Evolutionary conservation across 2,113 vertebrate species (phyloP).

Genomic region (Dermatemys mawii): DNA sequence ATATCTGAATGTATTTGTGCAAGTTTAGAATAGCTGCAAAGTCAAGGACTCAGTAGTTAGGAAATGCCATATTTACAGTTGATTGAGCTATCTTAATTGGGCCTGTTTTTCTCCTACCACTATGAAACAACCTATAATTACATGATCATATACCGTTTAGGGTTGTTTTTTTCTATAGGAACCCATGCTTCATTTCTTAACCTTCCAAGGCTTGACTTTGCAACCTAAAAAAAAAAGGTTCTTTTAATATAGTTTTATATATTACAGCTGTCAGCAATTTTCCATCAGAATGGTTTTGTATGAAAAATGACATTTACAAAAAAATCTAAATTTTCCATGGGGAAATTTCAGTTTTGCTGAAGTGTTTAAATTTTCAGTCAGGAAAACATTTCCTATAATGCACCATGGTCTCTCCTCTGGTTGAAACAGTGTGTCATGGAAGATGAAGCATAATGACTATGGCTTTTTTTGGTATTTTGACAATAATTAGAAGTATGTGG

Average conservation of each 20-base stretch:
- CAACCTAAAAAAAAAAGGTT: background rate
- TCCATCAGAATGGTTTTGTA: background rate
- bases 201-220: background rate
- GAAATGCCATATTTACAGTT: background rate
- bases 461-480: too few species aligned
- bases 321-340: background rate
- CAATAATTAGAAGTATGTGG: too few species aligned
- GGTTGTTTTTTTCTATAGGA: background rate
- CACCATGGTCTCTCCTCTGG: background rate
- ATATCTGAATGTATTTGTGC: too few species aligned
- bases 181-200: background rate
- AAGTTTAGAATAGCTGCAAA: background rate
- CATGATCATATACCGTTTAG: background rate
- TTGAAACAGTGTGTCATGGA: background rate
- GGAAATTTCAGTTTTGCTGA: background rate
- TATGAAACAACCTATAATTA: background rate
- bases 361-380: background rate
- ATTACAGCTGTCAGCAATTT: background rate
- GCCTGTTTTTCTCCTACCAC: too few species aligned
- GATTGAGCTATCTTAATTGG: background rate
- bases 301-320: background rate
- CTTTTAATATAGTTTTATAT: background rate
- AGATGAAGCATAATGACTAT: background rate
- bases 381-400: background rate
- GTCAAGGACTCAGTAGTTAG: background rate